Percentiles rank a stretch among this genome's conserved stretches.
Evolutionary conservation across 2,888 invertebrate genomes (phyloP).

Genomic region (Ennomos erosarius): DNA sequence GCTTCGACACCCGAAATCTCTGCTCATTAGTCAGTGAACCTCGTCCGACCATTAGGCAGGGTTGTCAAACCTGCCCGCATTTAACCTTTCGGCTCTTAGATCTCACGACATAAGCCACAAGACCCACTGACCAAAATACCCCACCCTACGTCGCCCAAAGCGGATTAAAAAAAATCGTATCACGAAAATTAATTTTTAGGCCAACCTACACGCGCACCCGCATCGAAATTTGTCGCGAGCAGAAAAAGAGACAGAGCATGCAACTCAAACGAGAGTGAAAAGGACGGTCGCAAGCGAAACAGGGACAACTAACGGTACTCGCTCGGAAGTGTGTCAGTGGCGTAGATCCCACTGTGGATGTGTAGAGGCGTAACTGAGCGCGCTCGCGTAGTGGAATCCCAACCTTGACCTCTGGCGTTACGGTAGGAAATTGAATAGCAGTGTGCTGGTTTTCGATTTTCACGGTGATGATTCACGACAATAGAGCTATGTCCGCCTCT

Average conservation of each 20-base stretch:
- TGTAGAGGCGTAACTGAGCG: constrained; percentile 65
- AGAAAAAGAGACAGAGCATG: constrained; percentile 66
- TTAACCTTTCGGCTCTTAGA: background rate
- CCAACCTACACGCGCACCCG: constrained; percentile 80
- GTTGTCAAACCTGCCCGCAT: constrained; percentile 28
- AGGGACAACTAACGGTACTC: constrained; percentile 83
- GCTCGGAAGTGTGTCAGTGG: constrained; percentile 84
- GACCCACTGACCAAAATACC: constrained; percentile 67
- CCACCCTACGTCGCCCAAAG: constrained; percentile 47
- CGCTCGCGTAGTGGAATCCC: constrained; percentile 53
- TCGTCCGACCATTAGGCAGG: constrained; percentile 24
- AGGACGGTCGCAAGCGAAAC: constrained; percentile 72
- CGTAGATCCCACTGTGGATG: constrained; percentile 65
- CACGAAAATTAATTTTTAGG: constrained; percentile 81
- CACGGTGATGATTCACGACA: constrained; percentile 81
- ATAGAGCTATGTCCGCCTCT: constrained; percentile 73
- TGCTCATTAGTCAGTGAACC: constrained; percentile 22
- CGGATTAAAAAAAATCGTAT: constrained; percentile 75
- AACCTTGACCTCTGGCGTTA: constrained; percentile 71
- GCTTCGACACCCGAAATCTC: constrained; percentile 17
- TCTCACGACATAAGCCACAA: constrained; percentile 48
- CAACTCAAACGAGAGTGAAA: constrained; percentile 76
- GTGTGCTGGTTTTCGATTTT: constrained; percentile 78
- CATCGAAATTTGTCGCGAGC: constrained; percentile 82
- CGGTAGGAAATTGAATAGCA: constrained; percentile 56